Base-by-base conservation (phyloP, 2,113 vertebrate genomes). In the Xiphophorus hellerii region DNA sequence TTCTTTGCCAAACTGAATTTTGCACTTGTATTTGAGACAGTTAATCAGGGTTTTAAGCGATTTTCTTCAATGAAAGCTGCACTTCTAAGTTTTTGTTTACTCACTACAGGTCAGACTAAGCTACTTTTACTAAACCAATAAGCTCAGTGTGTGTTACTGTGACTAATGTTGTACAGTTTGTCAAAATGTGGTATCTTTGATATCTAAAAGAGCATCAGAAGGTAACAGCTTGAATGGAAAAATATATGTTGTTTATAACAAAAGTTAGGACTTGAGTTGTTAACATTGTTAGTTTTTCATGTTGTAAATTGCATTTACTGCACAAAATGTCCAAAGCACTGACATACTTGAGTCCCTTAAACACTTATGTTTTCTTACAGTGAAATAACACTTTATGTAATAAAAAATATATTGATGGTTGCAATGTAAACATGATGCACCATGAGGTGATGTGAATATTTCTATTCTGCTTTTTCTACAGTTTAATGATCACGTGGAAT, bases 401-500 rank as follows among this genome's bases (percentile, higher is more conserved):
- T 39, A 27, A 76, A 25, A 42, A 67, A 62, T 44, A 10, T 69
- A 66, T 81, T 1, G 51, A 65, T n/a, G 11, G 22, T 39, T 44
- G 0, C 73, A 33, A 73, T 17, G 10, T 42, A 31, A 65, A 60
- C 3, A 25, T 20, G 48, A 62, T 76, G 15, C 10, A 65, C 29
- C 22, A 65, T n/a, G 22, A 63, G 1, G 2, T 63, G 27, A 77
- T 78, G 48, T 69, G 63, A 51, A 39, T 13, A 5, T 54, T 12
- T 10, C 64, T 74, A 76, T 27, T 27, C 68, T 74, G 30, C 62
- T 74, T 71, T 73, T 77, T 78, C 27, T 67, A 67, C 29, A 63
- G 74, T 66, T 66, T 74, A 74, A 84, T 64, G 0, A 44, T 58
- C 2, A 44, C 42, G 70, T 60, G 27, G n/a, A 31, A 58, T 37